A percentile compares a stretch with the other conserved stretches of the same genome.
phyloP scores from a whole-genome alignment of 1,140 invertebrate genomes.

The Caenorhabditis latens region DNA sequence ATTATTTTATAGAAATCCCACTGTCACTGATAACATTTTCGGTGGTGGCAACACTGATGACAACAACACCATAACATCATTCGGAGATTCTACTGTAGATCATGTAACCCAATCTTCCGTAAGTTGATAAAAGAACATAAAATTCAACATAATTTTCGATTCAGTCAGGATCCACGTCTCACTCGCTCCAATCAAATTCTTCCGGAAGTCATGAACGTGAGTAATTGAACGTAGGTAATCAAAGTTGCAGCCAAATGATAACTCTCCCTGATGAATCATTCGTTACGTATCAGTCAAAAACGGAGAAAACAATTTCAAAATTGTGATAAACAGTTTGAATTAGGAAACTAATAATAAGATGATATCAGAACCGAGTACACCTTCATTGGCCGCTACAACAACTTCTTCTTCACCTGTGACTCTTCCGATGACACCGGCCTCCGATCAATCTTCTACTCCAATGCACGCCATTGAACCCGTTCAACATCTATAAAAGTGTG shows the following conservation, averaged over 20 bases:
- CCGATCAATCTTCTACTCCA: conserved; percentile 26
- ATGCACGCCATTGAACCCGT: conserved; percentile 49
- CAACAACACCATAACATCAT: background rate
- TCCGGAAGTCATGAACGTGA: conserved; percentile 12
- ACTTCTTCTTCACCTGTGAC: background rate
- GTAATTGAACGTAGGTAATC: background rate
- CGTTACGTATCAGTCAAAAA: background rate
- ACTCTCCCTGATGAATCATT: background rate
- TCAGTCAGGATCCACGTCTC: background rate
- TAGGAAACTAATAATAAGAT: background rate
- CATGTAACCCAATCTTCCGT: conserved; percentile 5
- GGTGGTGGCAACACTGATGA: background rate
- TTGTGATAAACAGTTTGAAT: background rate
- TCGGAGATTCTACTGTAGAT: background rate
- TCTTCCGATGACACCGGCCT: conserved; percentile 3
- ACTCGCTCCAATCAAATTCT: background rate
- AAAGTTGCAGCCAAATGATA: background rate
- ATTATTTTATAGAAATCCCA: conserved; percentile 12
- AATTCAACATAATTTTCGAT: no score
- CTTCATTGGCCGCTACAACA: background rate
- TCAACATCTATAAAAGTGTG: conserved; percentile 35
- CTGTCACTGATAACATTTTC: conserved; percentile 41
- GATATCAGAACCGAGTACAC: background rate
- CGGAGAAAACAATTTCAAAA: background rate
- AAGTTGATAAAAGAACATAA: background rate